phyloP scores from a whole-genome alignment of 2,113 vertebrate genomes.

The Ceyx cyanopectus region DNA sequence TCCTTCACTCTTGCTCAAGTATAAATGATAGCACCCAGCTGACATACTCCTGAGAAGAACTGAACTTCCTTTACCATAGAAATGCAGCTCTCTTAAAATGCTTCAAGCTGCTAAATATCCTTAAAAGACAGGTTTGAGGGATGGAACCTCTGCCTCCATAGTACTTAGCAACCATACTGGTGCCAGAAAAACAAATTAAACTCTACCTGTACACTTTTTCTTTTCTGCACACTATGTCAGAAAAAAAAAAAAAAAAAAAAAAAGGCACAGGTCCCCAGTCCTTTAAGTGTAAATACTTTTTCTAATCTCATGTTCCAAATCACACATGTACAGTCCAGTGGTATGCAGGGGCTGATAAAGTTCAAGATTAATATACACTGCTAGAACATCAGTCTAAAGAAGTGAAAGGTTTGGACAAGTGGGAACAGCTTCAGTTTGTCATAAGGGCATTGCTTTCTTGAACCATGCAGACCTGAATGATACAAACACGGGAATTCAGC shows the following conservation, averaged over 20 bases:
- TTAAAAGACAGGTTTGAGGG: neutral
- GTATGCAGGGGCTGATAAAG: neutral
- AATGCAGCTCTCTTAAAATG: neutral
- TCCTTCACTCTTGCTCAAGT: neutral
- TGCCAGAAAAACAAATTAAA: neutral
- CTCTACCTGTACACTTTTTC: neutral
- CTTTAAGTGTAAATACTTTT: neutral
- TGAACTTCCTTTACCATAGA: neutral
- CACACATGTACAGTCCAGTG: neutral
- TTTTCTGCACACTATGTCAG: neutral
- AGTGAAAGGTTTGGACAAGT: neutral
- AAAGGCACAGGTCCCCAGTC: neutral
- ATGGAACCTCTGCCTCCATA: neutral
- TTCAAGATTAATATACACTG: neutral
- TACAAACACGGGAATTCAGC: neutral
- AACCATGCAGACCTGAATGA: neutral
- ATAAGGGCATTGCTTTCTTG: neutral
- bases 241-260: neutral
- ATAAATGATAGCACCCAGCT: neutral
- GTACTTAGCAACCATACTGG: neutral
- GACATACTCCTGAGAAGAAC: neutral
- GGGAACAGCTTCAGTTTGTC: neutral
- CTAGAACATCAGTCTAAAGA: neutral
- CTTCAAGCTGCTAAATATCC: neutral
- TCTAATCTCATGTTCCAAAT: neutral